phyloP scores from a whole-genome alignment of 2,113 vertebrate species.

The Silurus asotus region DNA sequence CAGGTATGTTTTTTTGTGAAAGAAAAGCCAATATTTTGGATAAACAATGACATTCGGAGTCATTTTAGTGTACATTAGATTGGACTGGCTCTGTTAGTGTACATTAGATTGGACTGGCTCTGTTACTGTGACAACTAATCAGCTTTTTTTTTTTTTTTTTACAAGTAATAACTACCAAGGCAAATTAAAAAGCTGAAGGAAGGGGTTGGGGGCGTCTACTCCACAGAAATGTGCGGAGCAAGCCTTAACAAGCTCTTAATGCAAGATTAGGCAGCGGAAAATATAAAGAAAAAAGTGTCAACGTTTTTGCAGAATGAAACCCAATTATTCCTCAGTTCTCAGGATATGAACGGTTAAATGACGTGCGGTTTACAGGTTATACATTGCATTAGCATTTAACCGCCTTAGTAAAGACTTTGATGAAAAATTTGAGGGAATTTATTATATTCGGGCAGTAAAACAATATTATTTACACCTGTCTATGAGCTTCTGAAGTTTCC shows the following conservation, averaged over 20 bases:
- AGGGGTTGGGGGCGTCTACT: not conserved
- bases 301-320: not conserved
- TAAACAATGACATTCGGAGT: not conserved
- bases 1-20: not conserved
- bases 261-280: not conserved
- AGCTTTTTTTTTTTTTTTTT: not conserved
- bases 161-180: not conserved
- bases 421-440: not conserved
- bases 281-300: constrained; percentile 10
- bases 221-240: constrained; percentile 28
- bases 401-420: not conserved
- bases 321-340: not conserved
- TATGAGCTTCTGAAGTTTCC: not conserved
- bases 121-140: constrained; percentile 1
- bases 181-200: not conserved
- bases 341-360: not conserved
- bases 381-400: not conserved
- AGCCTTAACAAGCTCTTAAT: constrained; percentile 32
- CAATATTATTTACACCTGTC: not conserved
- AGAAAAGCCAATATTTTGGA: not conserved
- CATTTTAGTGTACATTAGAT: not conserved
- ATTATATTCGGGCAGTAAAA: not conserved
- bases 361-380: too few relatives aligned
- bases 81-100: not conserved
- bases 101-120: not conserved